phyloP scores from a whole-genome alignment of 2,797 vertebrate genomes.

The Sorex maritimensis region DNA sequence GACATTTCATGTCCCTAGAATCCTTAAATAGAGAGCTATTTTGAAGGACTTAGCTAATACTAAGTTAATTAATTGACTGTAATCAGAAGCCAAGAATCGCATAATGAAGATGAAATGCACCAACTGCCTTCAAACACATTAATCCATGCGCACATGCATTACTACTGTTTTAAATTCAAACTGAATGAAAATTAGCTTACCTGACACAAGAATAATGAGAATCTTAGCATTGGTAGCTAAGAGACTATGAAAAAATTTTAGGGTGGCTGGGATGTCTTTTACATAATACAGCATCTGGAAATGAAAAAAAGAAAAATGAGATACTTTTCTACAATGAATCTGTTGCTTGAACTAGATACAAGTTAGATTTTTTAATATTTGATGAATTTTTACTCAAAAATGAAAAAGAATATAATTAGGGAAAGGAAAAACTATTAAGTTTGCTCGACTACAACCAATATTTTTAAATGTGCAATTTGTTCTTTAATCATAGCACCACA shows the following conservation, averaged over 20 bases:
- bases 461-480: slow-evolving; percentile 35
- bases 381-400: slow-evolving; percentile 46
- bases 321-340: background rate
- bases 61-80: slow-evolving; percentile 43
- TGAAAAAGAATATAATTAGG: background rate
- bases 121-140: slow-evolving; percentile 16
- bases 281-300: slow-evolving; percentile 97
- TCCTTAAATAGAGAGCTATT: background rate
- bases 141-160: background rate
- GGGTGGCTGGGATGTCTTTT: slow-evolving; percentile 92
- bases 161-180: slow-evolving; percentile 40
- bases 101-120: slow-evolving; percentile 45
- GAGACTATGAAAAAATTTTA: slow-evolving; percentile 94
- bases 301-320: slow-evolving; percentile 69
- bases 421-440: slow-evolving; percentile 3
- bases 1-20: background rate
- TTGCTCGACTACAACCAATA: slow-evolving; percentile 3
- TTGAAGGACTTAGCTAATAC: slow-evolving; percentile 3
- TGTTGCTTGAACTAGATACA: slow-evolving; percentile 39
- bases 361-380: slow-evolving; percentile 64
- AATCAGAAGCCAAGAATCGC: slow-evolving; percentile 40
- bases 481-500: background rate
- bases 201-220: slow-evolving; percentile 95
- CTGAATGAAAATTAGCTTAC: slow-evolving; percentile 89
- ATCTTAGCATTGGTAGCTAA: slow-evolving; percentile 94